A percentile compares a stretch with the other conserved stretches of the same genome.
phyloP scores from a whole-genome alignment of 2,113 vertebrate genomes.

The Onychostoma macrolepis region DNA sequence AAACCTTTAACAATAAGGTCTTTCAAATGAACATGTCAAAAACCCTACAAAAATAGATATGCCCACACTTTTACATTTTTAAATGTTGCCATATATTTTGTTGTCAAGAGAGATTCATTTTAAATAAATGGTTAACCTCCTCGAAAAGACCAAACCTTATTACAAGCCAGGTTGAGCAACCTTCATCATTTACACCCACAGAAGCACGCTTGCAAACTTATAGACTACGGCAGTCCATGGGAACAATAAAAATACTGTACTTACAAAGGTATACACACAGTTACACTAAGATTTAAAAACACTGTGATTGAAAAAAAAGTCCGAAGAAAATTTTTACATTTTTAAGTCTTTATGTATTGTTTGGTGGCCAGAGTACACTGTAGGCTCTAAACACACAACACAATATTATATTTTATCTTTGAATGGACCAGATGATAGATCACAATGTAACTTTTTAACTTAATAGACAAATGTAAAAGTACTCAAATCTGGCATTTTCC shows the following conservation, averaged over 20 bases:
- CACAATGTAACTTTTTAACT: conserved; percentile 7
- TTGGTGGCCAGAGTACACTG: not conserved
- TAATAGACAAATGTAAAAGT: not conserved
- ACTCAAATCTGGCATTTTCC: not conserved
- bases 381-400: not conserved
- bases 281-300: conserved; percentile 12
- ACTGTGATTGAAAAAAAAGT: not conserved
- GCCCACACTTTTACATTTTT: conserved; percentile 20
- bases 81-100: conserved; percentile 12
- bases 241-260: conserved; percentile 20
- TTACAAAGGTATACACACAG: not conserved
- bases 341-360: not conserved
- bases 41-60: conserved; percentile 60
- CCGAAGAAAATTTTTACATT: not conserved
- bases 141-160: conserved; percentile 13
- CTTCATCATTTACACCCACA: not conserved
- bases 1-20: conserved; percentile 36
- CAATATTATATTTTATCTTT: conserved; percentile 1
- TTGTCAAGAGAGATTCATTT: not conserved
- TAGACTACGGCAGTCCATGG: not conserved
- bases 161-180: not conserved
- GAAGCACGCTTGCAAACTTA: not conserved
- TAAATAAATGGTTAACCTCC: not conserved
- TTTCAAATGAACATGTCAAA: conserved; percentile 40
- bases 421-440: conserved; percentile 3